A percentile compares a stretch with the other conserved stretches of the same genome.
Conservation (phyloP, 2,888 invertebrate genomes). For the Scaptomyza caliginosa region DNA sequence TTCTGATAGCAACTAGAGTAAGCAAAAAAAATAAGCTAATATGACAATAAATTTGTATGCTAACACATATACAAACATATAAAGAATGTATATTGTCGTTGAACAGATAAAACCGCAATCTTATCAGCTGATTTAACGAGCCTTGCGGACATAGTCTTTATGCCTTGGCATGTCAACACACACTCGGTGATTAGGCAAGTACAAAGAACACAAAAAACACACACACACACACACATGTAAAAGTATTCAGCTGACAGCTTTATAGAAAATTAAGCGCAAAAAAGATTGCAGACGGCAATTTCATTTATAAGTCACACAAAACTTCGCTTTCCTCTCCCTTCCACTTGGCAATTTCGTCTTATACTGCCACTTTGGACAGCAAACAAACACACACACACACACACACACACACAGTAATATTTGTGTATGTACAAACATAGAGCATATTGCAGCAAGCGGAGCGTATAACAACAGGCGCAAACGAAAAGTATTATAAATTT, state of each 20-base stretch:
- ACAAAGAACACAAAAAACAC: slow-evolving; percentile 4
- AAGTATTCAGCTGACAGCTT: slow-evolving; percentile 39
- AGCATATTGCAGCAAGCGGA: slow-evolving; percentile 48
- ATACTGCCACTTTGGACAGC: slow-evolving; percentile 56
- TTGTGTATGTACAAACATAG: slow-evolving; percentile 24
- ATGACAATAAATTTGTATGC: slow-evolving; percentile 42
- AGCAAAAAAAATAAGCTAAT: slow-evolving; percentile 32
- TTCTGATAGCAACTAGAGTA: slow-evolving; percentile 31
- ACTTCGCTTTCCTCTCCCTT: background rate
- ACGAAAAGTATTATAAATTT: slow-evolving; percentile 67
- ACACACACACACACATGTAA: slow-evolving; percentile 1
- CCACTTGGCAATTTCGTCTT: slow-evolving; percentile 6
- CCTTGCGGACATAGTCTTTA: slow-evolving; percentile 41
- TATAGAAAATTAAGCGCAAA: slow-evolving; percentile 54
- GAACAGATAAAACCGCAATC: slow-evolving; percentile 54
- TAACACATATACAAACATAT: slow-evolving; percentile 13
- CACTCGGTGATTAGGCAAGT: slow-evolving; percentile 36
- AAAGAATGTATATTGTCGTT: slow-evolving; percentile 11
- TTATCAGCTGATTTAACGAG: slow-evolving; percentile 61
- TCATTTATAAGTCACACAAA: slow-evolving; percentile 40
- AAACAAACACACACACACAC: slow-evolving; percentile 13
- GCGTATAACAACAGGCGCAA: slow-evolving; percentile 32
- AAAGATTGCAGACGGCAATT: slow-evolving; percentile 55
- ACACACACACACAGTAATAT: slow-evolving; percentile 20
- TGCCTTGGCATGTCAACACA: slow-evolving; percentile 41